phyloP scores from a whole-genome alignment of 2,888 invertebrate genomes.

The Brachyopa scutellaris region DNA sequence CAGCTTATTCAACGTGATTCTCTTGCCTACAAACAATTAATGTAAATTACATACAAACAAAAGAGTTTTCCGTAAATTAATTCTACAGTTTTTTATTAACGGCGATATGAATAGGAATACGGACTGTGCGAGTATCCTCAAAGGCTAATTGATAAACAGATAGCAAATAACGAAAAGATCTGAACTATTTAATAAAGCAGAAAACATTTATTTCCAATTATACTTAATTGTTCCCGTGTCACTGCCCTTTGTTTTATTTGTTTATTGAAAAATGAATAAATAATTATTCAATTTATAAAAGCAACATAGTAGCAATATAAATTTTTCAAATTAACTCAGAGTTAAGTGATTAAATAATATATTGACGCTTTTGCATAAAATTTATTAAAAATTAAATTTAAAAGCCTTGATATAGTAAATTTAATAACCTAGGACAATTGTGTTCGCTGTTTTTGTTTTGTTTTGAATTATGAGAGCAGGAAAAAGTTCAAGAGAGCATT shows the following conservation, averaged over 20 bases:
- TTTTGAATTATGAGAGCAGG: too few species aligned
- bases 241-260: neutral
- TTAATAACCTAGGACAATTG: too few species aligned
- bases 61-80: too few species aligned
- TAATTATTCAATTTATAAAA: conserved; percentile 14
- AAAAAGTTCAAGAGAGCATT: too few species aligned
- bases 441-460: too few species aligned
- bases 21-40: too few species aligned
- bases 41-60: too few species aligned
- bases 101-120: too few species aligned
- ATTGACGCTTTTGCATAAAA: neutral
- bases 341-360: neutral
- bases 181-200: neutral
- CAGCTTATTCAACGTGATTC: too few species aligned
- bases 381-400: neutral
- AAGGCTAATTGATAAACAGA: conserved; percentile 7
- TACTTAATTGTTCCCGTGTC: neutral
- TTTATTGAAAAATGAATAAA: neutral
- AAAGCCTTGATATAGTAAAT: neutral
- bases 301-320: neutral
- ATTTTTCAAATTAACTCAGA: neutral
- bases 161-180: neutral
- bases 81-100: too few species aligned
- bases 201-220: conserved; percentile 13
- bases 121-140: too few species aligned